These are phyloP conservation scores for Cerastis leucographa DNA, from an alignment of 2,888 invertebrate species.

Conservation along the genomic window DNA sequence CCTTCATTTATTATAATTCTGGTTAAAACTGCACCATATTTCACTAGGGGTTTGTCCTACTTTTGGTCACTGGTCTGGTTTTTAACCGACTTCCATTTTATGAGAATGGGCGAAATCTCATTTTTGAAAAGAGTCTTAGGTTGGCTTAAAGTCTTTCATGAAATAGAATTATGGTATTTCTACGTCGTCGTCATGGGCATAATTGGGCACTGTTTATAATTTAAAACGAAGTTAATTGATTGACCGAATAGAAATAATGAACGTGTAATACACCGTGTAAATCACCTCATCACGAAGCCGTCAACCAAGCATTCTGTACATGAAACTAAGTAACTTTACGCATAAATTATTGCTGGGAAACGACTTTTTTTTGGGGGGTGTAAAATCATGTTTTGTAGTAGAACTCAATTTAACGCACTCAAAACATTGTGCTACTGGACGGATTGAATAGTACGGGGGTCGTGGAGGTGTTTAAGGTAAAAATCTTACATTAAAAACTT, in stretches of 20 bases:
- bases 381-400: too few species aligned
- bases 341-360: too few species aligned
- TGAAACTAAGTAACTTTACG: too few species aligned
- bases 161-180: conserved; percentile 16
- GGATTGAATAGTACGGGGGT: too few species aligned
- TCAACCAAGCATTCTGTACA: too few species aligned
- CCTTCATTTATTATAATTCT: conserved; percentile 59
- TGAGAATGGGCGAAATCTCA: conserved; percentile 25
- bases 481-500: too few species aligned
- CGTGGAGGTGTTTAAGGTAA: too few species aligned
- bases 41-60: conserved; percentile 46
- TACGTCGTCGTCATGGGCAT: not conserved
- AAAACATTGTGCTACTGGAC: too few species aligned
- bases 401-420: too few species aligned
- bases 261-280: too few species aligned
- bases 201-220: not conserved
- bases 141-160: conserved; percentile 18
- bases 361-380: too few species aligned
- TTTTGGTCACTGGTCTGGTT: conserved; percentile 43
- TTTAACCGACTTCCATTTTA: conserved; percentile 38
- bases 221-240: not conserved
- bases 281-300: too few species aligned
- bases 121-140: conserved; percentile 28
- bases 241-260: not conserved
- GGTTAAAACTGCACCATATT: conserved; percentile 59